Evolutionary conservation across 2,888 invertebrate species (phyloP), one percentile per base, ranked within the genome.

Genomic region (Trilocha varians): DNA sequence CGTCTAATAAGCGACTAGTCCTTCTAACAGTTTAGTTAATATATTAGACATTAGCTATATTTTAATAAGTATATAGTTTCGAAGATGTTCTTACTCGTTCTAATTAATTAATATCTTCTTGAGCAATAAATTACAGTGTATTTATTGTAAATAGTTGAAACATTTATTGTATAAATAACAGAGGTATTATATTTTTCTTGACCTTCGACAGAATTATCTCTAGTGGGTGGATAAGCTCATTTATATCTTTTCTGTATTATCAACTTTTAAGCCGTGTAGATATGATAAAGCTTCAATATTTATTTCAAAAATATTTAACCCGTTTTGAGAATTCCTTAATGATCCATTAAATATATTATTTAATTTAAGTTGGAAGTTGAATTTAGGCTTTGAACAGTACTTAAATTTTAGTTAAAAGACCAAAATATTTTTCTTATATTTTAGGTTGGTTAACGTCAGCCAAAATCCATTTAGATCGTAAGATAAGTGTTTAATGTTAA

Each of bases 171-270:
- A 79, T 74, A 74, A 66, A 34, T 16, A 57, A 72, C 71, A 82
- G 76, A 83, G 72, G 65, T 67, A 68, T 62, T 80, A 83, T 83
- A 80, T 83, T 85, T 84, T 85, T 84, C 79, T 80, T 77, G 79
- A 65, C 66, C 61, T 64, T 70, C 65, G 62, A 71, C 69, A 66
- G 57, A 67, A 51, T 62, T 70, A 70, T 66, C 68, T 70, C 59
- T 71, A 64, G 71, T 62, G 67, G 53, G 59, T 60, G 59, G 46
- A 57, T 57, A 48, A 59, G 51, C 58, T 47, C 41, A 18, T 38
- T 38, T 38, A 38, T 32, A 25, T 37, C 42, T 37, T 51, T 49
- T 46, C 5, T 36, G 38, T 41, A 18, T 32, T 38, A 47, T 57
- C 41, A 44, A 18, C 36, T 51, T 47, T 13, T 16, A 44, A 45